phyloP scores from a whole-genome alignment of 2,113 vertebrate species.

The Podarcis muralis region DNA sequence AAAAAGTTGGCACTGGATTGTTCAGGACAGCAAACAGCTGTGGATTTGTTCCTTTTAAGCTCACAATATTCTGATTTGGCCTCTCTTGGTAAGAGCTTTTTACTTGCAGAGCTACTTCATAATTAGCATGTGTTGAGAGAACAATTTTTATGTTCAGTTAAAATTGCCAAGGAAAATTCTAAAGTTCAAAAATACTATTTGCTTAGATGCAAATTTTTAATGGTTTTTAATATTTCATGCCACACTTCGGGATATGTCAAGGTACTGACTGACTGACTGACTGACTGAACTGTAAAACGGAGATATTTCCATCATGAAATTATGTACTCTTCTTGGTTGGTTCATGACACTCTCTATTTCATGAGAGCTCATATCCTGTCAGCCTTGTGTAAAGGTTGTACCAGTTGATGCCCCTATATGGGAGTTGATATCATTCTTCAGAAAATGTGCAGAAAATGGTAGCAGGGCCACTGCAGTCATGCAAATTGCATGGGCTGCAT shows the following conservation, averaged over 20 bases:
- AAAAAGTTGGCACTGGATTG: constrained; percentile 98
- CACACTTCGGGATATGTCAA: not conserved
- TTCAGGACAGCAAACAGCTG: constrained; percentile 94
- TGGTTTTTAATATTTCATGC: not conserved
- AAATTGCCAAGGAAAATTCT: not conserved
- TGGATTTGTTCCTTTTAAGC: constrained; percentile 96
- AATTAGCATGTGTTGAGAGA: not conserved
- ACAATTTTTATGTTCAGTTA: not conserved
- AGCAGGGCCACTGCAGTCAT: not conserved
- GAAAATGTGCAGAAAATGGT: not conserved
- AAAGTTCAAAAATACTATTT: not conserved
- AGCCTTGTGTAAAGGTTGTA: not conserved
- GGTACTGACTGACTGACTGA: not conserved
- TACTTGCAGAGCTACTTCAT: not conserved
- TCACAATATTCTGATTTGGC: constrained; percentile 95
- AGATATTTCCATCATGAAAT: not conserved
- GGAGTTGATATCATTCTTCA: not conserved
- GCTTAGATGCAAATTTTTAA: not conserved
- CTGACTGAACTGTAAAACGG: not conserved
- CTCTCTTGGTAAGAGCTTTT: constrained; percentile 85
- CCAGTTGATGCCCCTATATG: not conserved
- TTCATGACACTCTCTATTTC: too few species aligned
- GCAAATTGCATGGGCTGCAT: not conserved
- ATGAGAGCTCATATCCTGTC: not conserved
- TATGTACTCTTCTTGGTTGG: not conserved